These are phyloP conservation scores for Siniperca chuatsi DNA, from an alignment of 2,113 vertebrate species.

Conservation along the genomic window DNA sequence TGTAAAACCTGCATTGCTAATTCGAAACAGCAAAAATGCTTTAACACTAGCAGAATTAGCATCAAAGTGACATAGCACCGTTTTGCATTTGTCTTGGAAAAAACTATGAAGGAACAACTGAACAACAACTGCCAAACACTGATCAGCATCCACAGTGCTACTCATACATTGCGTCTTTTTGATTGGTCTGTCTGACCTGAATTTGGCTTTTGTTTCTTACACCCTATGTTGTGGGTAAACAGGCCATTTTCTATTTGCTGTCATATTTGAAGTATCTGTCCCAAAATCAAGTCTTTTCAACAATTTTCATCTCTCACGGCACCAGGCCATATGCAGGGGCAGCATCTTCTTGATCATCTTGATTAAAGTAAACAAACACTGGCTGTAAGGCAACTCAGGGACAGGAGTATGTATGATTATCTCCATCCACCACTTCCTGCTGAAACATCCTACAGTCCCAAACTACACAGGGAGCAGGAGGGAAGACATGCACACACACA, in stretches of 20 bases:
- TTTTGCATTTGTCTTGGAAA: neutral
- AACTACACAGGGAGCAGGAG: conserved; percentile 14
- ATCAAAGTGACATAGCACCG: neutral
- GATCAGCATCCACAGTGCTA: no score
- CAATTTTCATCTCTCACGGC: neutral
- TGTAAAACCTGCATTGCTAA: neutral
- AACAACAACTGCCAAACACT: neutral
- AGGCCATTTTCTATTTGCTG: neutral
- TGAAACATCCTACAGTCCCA: conserved; percentile 9
- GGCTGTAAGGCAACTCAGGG: neutral
- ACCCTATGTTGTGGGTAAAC: neutral
- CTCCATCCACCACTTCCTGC: conserved; percentile 20
- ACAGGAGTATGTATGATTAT: conserved; percentile 4
- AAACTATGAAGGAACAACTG: neutral
- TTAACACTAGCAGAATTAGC: neutral
- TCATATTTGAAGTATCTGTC: neutral
- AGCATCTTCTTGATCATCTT: neutral
- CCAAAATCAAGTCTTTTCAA: neutral
- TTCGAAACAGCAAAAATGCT: neutral
- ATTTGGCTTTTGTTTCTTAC: neutral
- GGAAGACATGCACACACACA: neutral
- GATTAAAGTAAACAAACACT: conserved; percentile 3
- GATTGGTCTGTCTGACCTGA: neutral
- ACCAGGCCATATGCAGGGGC: neutral
- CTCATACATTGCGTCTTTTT: neutral